phyloP scores from a whole-genome alignment of 2,797 vertebrate genomes.

The Muscicapa striata region DNA sequence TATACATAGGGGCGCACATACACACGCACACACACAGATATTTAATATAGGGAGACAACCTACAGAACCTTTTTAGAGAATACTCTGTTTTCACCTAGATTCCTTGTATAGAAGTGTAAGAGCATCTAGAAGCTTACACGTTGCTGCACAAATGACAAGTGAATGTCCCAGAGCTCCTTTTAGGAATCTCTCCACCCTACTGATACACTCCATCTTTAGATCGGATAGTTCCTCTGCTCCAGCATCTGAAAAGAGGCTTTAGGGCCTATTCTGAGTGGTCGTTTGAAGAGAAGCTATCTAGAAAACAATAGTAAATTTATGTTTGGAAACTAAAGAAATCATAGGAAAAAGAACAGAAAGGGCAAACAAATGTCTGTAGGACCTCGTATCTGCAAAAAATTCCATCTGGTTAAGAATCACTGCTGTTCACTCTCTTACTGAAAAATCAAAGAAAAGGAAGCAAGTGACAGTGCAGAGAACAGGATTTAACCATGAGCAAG shows the following conservation, averaged over 20 bases:
- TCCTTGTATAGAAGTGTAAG: not conserved
- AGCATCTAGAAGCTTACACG: accelerated
- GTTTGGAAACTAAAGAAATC: not conserved
- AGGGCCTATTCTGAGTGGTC: not conserved
- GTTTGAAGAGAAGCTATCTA: not conserved
- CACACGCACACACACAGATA: no score
- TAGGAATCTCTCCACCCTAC: not conserved
- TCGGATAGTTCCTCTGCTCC: not conserved
- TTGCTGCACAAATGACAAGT: not conserved
- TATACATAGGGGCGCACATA: not conserved
- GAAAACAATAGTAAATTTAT: not conserved
- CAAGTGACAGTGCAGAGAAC: not conserved
- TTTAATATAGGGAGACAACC: not conserved
- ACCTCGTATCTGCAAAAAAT: not conserved
- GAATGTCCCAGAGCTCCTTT: not conserved
- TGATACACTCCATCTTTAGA: not conserved
- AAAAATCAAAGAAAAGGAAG: not conserved
- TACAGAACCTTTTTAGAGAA: not conserved
- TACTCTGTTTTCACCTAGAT: not conserved
- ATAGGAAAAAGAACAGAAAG: not conserved
- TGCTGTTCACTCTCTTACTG: not conserved
- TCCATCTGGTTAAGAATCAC: not conserved
- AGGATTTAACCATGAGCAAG: not conserved
- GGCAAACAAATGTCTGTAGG: not conserved
- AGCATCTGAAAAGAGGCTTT: not conserved